phyloP scores from a whole-genome alignment of 2,888 invertebrate genomes.

The Craniophora ligustri region DNA sequence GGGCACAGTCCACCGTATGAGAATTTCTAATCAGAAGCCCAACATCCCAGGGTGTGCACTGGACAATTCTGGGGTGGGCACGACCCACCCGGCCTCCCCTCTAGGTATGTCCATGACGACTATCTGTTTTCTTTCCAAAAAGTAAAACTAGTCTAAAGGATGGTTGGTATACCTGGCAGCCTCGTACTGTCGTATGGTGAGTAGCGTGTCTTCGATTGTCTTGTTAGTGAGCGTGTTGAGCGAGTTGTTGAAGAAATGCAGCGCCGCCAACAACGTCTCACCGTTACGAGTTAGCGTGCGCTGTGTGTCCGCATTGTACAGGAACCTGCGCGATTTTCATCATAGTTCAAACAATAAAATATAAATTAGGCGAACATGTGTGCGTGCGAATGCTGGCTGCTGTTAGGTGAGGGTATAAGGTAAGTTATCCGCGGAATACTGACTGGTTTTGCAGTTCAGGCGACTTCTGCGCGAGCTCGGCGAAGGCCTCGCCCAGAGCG shows the following conservation, averaged over 20 bases:
- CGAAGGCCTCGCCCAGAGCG: slow-evolving; percentile 97
- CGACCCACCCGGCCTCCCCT: too few species aligned
- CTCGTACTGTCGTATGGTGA: slow-evolving; percentile 90
- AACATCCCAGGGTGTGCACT: too few species aligned
- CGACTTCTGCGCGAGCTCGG: slow-evolving; percentile 98
- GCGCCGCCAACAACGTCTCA: slow-evolving; percentile 96
- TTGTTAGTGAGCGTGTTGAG: slow-evolving; percentile 98
- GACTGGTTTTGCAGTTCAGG: slow-evolving; percentile 95
- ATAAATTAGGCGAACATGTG: not conserved
- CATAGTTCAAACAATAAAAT: not conserved
- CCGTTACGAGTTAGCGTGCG: slow-evolving; percentile 96
- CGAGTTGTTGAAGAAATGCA: slow-evolving; percentile 98
- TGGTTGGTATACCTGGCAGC: slow-evolving; percentile 85
- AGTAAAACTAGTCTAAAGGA: too few species aligned
- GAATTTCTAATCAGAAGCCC: too few species aligned
- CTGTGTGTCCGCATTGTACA: slow-evolving; percentile 98
- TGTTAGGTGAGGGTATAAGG: not conserved
- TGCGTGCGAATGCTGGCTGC: not conserved
- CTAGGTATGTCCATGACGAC: too few species aligned
- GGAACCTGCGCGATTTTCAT: slow-evolving; percentile 86
- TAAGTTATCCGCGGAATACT: slow-evolving; percentile 29
- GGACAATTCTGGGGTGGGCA: too few species aligned
- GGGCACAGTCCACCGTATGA: too few species aligned
- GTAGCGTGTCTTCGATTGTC: slow-evolving; percentile 98
- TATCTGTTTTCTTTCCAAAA: too few species aligned